Base-by-base conservation (phyloP, 2,797 vertebrate genomes). In the Buphagus erythrorhynchus region DNA sequence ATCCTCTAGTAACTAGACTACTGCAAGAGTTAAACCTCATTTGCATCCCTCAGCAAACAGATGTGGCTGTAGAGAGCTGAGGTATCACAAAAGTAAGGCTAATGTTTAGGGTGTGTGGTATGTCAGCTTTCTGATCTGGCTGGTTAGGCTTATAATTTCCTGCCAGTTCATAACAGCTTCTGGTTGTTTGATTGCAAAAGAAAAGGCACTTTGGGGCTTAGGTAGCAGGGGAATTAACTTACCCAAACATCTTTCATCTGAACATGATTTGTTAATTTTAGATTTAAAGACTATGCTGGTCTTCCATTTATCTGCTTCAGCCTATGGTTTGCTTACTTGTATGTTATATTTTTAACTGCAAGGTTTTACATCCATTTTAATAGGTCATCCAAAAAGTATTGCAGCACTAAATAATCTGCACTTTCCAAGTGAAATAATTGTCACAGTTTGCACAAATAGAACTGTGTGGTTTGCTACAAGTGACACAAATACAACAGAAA, bases 1-100 rank as follows among this genome's bases (percentile, higher is more conserved):
- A 76, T 35, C 6, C 40, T 71, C 26, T 29, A 22, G 48, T 35
- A 29, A 11, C 78, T 83, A 84, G 66, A 40, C 43, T 81, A 4
- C 18, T 75, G 76, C 75, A 93, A 66, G 87, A 95, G 82, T 95
- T 92, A 96, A 91, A 42, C 18, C 19, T 91, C 36, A 42, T 94
- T 93, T 95, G 36, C 75, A 69, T 83, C 31, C 82, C 73, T 77
- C 38, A 77, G 40, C 63, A 48, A 72, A 55, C 79, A 88, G 62
- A 55, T 65, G 87, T 33, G 73, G 42, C 36, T 62, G 66, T 73
- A 40, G 31, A 17, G 86, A 80, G 66, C 69, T 83, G 72, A 35
- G 4, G 4, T 81, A 67, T 91, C 13, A 3, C 79, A 94, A 89
- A 84, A 86, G 73, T 58, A 42, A 68, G 88, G 83, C 67, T 90